A percentile compares a stretch with the other conserved stretches of the same genome.
Evolutionary conservation across 2,113 vertebrate genomes (phyloP).

Genomic region (Leucopternis melanops): DNA sequence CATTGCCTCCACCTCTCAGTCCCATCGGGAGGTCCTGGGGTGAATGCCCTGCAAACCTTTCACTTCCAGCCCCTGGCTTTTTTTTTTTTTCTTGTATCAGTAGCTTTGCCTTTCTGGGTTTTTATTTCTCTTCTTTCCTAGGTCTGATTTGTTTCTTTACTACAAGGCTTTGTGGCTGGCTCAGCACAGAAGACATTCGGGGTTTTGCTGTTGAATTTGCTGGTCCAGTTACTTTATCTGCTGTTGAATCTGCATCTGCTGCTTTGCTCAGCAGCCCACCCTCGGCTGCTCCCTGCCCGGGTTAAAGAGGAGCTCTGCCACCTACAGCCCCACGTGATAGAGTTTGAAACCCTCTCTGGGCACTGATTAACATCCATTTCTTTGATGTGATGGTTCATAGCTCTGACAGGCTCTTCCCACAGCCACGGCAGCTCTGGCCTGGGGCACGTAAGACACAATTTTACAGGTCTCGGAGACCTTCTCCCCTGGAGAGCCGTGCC

Average conservation of each 20-base stretch:
- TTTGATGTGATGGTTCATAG: neutral
- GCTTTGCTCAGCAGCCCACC: neutral
- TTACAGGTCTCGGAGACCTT: neutral
- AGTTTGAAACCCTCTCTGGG: neutral
- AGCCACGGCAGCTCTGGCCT: neutral
- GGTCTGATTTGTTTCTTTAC: neutral
- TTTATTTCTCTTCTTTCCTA: neutral
- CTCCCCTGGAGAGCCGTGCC: accelerated
- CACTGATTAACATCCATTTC: neutral
- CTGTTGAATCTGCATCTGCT: neutral
- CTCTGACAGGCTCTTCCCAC: neutral
- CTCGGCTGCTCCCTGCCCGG: neutral
- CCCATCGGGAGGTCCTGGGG: neutral
- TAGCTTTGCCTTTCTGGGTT: neutral
- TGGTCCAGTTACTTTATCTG: neutral
- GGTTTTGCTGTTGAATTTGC: neutral
- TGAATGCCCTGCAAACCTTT: accelerated
- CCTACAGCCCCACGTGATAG: neutral
- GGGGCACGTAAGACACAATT: accelerated
- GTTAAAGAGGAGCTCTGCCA: neutral
- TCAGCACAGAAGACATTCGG: neutral
- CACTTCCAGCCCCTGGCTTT: neutral
- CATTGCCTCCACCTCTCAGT: neutral
- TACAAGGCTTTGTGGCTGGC: neutral
- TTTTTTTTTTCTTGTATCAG: neutral